phyloP scores from a whole-genome alignment of 2,888 invertebrate species.

The Pammene fasciana region DNA sequence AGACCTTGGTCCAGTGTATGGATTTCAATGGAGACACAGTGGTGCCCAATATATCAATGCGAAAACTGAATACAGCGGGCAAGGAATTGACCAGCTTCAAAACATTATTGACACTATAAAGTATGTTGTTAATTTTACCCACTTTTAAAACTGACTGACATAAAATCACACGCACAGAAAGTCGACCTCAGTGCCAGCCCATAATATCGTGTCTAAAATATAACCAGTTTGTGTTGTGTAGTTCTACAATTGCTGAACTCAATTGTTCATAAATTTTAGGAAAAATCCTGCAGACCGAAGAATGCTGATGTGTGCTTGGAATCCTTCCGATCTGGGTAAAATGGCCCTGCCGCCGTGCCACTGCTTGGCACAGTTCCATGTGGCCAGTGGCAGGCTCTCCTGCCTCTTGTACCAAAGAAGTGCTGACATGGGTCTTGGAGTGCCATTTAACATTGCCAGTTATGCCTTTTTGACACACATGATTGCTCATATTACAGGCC shows the following conservation, averaged over 20 bases:
- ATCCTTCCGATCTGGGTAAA: slow-evolving; percentile 91
- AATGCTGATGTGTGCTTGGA: slow-evolving; percentile 98
- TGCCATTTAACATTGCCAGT: slow-evolving; percentile 99
- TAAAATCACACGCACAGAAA: no score
- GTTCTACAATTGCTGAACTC: no score
- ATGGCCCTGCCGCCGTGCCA: slow-evolving; percentile 99
- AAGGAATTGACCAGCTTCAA: slow-evolving; percentile 95
- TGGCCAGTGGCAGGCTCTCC: slow-evolving; percentile 91
- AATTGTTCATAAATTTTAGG: slow-evolving; percentile 50
- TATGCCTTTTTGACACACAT: slow-evolving; percentile 97
- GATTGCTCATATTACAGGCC: slow-evolving; percentile 96
- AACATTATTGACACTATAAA: slow-evolving; percentile 91
- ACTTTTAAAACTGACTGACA: no score
- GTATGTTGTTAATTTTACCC: slow-evolving; percentile 49
- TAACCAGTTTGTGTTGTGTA: no score
- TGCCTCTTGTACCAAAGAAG: slow-evolving; percentile 98
- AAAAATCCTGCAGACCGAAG: slow-evolving; percentile 93
- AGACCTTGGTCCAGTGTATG: slow-evolving; percentile 98
- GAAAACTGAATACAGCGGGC: slow-evolving; percentile 90
- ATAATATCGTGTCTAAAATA: no score
- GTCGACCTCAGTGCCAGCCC: no score
- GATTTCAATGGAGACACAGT: slow-evolving; percentile 99
- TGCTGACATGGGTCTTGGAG: slow-evolving; percentile 99
- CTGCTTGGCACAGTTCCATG: slow-evolving; percentile 97
- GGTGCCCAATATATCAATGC: slow-evolving; percentile 94